Conservation (phyloP, 2,888 invertebrate species). For the Platerodrilus igneus region DNA sequence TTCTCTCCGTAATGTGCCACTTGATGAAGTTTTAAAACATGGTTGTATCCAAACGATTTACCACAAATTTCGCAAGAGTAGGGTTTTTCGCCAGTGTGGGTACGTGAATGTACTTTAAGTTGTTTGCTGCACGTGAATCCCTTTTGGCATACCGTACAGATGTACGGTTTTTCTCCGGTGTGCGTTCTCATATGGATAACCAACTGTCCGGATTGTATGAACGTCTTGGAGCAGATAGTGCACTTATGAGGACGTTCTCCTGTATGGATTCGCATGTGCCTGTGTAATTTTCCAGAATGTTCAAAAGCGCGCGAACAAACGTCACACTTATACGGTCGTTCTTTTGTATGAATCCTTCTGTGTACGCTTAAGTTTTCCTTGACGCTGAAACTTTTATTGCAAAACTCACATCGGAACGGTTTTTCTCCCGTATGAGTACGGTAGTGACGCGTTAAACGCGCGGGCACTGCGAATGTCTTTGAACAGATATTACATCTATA, state of each 20-base stretch:
- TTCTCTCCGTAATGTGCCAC: constrained; percentile 90
- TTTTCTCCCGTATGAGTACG: constrained; percentile 88
- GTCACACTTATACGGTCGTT: constrained; percentile 84
- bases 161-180: constrained; percentile 81
- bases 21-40: constrained; percentile 77
- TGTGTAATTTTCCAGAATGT: constrained; percentile 83
- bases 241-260: constrained; percentile 88
- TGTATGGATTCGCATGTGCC: constrained; percentile 88
- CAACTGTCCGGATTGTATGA: constrained; percentile 86
- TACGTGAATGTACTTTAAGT: constrained; percentile 84
- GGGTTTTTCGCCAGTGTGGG: constrained; percentile 87
- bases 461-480: constrained; percentile 87
- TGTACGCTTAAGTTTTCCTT: constrained; percentile 90
- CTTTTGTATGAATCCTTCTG: constrained; percentile 84
- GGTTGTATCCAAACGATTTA: constrained; percentile 87
- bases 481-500: constrained; percentile 87
- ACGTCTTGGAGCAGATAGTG: constrained; percentile 81
- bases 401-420: constrained; percentile 86
- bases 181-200: constrained; percentile 89
- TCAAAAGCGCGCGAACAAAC: constrained; percentile 87
- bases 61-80: constrained; percentile 89
- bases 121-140: constrained; percentile 91
- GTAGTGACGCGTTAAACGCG: constrained; percentile 78
- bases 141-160: constrained; percentile 75
- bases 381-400: constrained; percentile 87